phyloP scores from a whole-genome alignment of 2,113 vertebrate genomes.

The Corythornis cristatus region DNA sequence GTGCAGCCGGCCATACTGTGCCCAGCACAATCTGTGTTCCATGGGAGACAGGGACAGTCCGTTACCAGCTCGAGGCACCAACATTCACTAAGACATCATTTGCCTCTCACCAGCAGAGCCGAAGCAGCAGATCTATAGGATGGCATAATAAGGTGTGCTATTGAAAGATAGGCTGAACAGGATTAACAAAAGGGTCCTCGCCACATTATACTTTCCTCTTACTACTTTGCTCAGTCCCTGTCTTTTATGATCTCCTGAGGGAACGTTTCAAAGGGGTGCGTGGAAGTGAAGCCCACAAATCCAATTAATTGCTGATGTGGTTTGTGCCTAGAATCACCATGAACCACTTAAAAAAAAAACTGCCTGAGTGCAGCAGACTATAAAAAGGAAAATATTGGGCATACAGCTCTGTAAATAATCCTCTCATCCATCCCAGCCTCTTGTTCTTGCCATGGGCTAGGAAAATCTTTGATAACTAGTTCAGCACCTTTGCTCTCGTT shows the following conservation, averaged over 20 bases:
- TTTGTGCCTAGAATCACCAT: slow-evolving; percentile 25
- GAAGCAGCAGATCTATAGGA: slow-evolving; percentile 10
- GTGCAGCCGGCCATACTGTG: not conserved
- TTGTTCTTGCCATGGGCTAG: not conserved
- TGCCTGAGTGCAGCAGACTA: not conserved
- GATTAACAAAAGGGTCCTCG: slow-evolving; percentile 36
- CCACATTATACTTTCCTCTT: slow-evolving; percentile 9
- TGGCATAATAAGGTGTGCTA: slow-evolving; percentile 47
- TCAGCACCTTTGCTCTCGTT: not conserved
- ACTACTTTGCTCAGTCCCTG: not conserved
- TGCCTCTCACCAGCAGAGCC: slow-evolving; percentile 33
- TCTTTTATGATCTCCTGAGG: slow-evolving; percentile 32
- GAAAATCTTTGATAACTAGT: not conserved
- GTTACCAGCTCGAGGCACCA: slow-evolving; percentile 25
- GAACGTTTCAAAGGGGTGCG: slow-evolving; percentile 12
- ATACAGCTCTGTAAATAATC: not conserved
- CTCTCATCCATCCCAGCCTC: not conserved
- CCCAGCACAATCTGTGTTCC: not conserved
- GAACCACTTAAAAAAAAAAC: not conserved
- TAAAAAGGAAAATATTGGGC: not conserved
- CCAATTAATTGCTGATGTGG: slow-evolving; percentile 31
- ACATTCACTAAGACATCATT: slow-evolving; percentile 61
- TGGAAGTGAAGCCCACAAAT: slow-evolving; percentile 44
- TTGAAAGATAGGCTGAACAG: slow-evolving; percentile 12
- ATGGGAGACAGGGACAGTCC: slow-evolving; percentile 6